Evolutionary conservation across 2,888 invertebrate genomes (phyloP).

Genomic region (Polydrusus cervinus): DNA sequence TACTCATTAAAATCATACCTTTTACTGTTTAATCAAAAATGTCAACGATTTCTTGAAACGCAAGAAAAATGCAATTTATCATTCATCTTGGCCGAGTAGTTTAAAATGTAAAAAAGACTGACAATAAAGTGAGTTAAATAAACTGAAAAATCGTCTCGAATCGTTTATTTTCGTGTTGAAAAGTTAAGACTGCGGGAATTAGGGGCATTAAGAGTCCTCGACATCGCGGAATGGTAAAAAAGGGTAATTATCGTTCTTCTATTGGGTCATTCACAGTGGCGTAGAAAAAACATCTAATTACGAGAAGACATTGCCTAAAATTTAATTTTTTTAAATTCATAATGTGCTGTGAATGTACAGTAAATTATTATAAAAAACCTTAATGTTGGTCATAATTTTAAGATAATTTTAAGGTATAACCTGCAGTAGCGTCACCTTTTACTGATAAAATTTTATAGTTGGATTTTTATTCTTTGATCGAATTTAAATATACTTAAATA

Average conservation of each 20-base stretch:
- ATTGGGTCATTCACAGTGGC: constrained; percentile 42
- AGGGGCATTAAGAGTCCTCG: constrained; percentile 58
- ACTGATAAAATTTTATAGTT: no score
- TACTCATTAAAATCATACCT: neutral
- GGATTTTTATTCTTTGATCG: no score
- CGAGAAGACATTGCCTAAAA: no score
- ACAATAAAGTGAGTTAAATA: constrained; percentile 51
- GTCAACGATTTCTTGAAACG: constrained; percentile 4
- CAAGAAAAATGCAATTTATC: constrained; percentile 18
- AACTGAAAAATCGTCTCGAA: constrained; percentile 52
- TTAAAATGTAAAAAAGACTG: constrained; percentile 42
- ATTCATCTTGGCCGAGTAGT: constrained; percentile 25
- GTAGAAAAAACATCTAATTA: neutral
- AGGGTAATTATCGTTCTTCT: constrained; percentile 57
- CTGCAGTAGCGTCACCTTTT: no score
- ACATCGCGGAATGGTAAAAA: constrained; percentile 56
- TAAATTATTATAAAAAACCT: no score
- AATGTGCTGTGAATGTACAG: no score
- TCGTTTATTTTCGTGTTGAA: constrained; percentile 57
- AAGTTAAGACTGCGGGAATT: constrained; percentile 57
- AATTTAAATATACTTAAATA: no score
- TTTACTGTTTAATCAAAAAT: constrained; percentile 15
- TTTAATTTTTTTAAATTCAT: no score
- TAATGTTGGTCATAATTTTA: no score
- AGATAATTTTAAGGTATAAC: no score